Conservation (phyloP, 1,140 invertebrate genomes). For the Orussus abietinus region DNA sequence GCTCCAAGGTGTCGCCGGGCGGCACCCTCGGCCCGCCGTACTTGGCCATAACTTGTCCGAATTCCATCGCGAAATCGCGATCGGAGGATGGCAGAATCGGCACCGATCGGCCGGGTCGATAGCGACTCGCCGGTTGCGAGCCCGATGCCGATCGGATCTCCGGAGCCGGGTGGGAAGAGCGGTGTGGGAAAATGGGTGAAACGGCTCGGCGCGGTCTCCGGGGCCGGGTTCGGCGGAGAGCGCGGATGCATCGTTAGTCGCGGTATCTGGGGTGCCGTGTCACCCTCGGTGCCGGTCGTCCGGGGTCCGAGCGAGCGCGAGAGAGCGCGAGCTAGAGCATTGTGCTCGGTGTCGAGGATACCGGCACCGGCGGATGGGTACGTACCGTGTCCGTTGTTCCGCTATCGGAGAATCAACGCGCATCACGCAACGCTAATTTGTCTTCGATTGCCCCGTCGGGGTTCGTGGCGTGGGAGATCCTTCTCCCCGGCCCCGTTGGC, state of each 20-base stretch:
- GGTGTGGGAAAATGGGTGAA: too few species aligned
- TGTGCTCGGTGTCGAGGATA: conserved; percentile 19
- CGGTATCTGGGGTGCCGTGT: conserved; percentile 33
- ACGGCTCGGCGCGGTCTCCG: too few species aligned
- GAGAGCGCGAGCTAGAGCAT: conserved; percentile 18
- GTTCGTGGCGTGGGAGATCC: conserved; percentile 46
- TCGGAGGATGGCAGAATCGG: too few species aligned
- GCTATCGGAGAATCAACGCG: conserved; percentile 51
- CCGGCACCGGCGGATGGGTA: conserved; percentile 24
- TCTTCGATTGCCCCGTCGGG: conserved; percentile 47
- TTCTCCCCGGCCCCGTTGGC: not conserved
- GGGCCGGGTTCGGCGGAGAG: too few species aligned
- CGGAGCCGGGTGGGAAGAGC: too few species aligned
- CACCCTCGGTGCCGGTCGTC: conserved; percentile 25
- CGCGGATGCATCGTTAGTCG: conserved; percentile 32
- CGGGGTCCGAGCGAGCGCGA: conserved; percentile 7
- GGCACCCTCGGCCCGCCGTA: too few species aligned
- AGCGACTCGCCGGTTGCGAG: too few species aligned
- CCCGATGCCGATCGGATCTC: too few species aligned
- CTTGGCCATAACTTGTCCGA: too few species aligned
- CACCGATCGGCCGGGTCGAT: too few species aligned
- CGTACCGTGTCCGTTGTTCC: conserved; percentile 45
- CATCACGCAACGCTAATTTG: conserved; percentile 54
- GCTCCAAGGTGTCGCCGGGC: too few species aligned
- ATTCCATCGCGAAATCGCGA: too few species aligned